phyloP scores from a whole-genome alignment of 2,797 vertebrate species.

The Microcaecilia unicolor region DNA sequence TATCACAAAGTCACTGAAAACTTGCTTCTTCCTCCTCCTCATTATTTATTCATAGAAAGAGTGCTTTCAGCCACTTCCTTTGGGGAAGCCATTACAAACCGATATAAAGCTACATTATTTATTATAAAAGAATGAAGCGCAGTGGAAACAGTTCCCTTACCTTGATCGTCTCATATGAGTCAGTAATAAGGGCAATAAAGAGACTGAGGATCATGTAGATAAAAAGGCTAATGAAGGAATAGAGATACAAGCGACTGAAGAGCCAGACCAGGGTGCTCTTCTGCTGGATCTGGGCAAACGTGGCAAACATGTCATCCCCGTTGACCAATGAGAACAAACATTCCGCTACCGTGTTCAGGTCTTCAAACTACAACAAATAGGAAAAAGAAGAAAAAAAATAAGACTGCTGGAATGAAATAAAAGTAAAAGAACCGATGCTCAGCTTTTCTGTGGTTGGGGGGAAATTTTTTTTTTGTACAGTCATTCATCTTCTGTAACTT shows the following conservation, averaged over 20 bases:
- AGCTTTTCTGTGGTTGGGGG: too few relatives aligned
- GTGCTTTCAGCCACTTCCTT: not conserved
- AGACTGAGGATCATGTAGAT: constrained; percentile 97
- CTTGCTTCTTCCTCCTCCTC: too few relatives aligned
- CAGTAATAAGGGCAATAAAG: constrained; percentile 93
- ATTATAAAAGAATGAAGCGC: not conserved
- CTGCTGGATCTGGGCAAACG: constrained; percentile 85
- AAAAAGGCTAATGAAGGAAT: constrained; percentile 93
- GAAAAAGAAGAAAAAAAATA: not conserved
- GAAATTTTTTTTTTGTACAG: not conserved
- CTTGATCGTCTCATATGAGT: constrained; percentile 94
- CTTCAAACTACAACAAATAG: constrained; percentile 70
- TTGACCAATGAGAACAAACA: constrained; percentile 95
- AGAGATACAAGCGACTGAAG: constrained; percentile 86
- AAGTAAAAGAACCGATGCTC: too few relatives aligned
- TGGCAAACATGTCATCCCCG: constrained; percentile 92
- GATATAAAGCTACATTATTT: not conserved
- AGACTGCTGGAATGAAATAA: not conserved
- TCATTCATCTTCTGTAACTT: too few relatives aligned
- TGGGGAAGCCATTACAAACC: not conserved
- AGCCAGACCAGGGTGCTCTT: constrained; percentile 85
- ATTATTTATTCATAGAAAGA: not conserved
- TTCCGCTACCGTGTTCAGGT: constrained; percentile 82
- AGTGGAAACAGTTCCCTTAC: constrained; percentile 43
- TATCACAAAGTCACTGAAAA: too few relatives aligned